Percentiles rank a stretch among this genome's conserved stretches.
phyloP scores from a whole-genome alignment of 2,797 vertebrate genomes.

The Sebastes hubbsi region DNA sequence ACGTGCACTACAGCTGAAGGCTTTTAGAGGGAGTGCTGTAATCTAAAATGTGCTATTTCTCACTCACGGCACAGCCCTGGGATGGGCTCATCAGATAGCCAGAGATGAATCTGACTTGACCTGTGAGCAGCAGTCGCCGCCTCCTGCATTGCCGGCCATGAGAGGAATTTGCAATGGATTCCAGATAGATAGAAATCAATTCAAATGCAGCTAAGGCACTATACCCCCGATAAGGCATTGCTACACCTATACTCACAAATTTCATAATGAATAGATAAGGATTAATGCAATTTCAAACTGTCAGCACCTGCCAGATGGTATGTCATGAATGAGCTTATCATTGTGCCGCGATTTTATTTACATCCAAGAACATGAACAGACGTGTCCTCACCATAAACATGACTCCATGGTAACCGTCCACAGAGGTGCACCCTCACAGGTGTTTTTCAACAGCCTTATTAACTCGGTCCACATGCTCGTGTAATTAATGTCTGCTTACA shows the following conservation, averaged over 20 bases:
- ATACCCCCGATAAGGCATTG: slow-evolving; percentile 32
- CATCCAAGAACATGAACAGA: slow-evolving; percentile 50
- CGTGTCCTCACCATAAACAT: slow-evolving; percentile 26
- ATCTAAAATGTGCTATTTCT: slow-evolving; percentile 74
- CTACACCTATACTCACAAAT: slow-evolving; percentile 47
- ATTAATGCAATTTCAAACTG: slow-evolving; percentile 73
- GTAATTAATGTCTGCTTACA: slow-evolving; percentile 74
- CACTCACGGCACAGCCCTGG: slow-evolving; percentile 50
- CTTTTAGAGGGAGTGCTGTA: slow-evolving; percentile 65
- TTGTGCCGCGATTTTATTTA: slow-evolving; percentile 63
- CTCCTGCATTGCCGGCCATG: slow-evolving; percentile 55
- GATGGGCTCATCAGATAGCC: slow-evolving; percentile 62
- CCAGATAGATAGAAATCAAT: slow-evolving; percentile 63
- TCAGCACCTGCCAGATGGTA: slow-evolving; percentile 60
- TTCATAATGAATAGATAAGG: slow-evolving; percentile 75
- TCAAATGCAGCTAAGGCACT: slow-evolving; percentile 51
- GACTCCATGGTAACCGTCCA: slow-evolving; percentile 40
- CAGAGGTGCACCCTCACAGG: neutral
- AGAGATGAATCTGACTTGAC: slow-evolving; percentile 72
- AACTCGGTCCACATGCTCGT: slow-evolving; percentile 45
- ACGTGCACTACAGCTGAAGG: slow-evolving; percentile 55
- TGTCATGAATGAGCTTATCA: slow-evolving; percentile 65
- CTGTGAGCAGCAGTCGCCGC: slow-evolving; percentile 61
- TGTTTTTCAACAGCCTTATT: slow-evolving; percentile 57
- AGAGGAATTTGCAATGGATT: slow-evolving; percentile 68